These are phyloP conservation scores for Erpetoichthys calabaricus DNA, from an alignment of 2,797 vertebrate species.

Conservation along the genomic window DNA sequence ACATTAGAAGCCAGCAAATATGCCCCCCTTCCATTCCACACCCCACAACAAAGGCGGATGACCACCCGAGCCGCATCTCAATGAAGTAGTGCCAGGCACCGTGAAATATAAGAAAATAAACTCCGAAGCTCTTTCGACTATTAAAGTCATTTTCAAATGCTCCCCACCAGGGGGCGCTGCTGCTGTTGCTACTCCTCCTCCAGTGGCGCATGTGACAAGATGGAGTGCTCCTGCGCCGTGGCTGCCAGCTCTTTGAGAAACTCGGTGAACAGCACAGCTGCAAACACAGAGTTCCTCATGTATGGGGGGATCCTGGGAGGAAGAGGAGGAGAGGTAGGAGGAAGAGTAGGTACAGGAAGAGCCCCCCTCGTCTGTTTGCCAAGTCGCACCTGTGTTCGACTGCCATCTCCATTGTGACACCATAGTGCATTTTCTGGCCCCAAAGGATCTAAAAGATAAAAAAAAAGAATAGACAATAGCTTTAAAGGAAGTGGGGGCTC, in stretches of 20 bases:
- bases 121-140: conserved; percentile 38
- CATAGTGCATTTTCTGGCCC: conserved; percentile 27
- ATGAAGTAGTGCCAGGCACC: conserved; percentile 55
- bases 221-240: conserved; percentile 86
- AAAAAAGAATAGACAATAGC: conserved; percentile 9
- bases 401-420: conserved; percentile 33
- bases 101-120: conserved; percentile 28
- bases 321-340: not conserved
- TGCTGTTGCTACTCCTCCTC: conserved; percentile 46
- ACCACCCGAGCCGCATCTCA: conserved; percentile 6
- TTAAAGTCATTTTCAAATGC: conserved; percentile 22
- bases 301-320: conserved; percentile 57
- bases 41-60: too few relatives aligned
- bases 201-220: conserved; percentile 68
- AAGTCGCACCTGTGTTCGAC: conserved; percentile 41
- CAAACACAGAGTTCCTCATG: conserved; percentile 69
- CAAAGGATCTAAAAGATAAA: conserved; percentile 41
- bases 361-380: conserved; percentile 41
- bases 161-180: conserved; percentile 9
- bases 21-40: too few relatives aligned
- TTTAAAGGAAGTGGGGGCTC: conserved; percentile 21
- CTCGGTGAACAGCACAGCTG: conserved; percentile 82
- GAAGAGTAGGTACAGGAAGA: conserved; percentile 16
- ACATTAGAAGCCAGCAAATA: too few relatives aligned
- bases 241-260: conserved; percentile 96